Evolutionary conservation across 1,140 invertebrate genomes (phyloP), one percentile per base, ranked within the genome.

Genomic region (Tetramorium parvispinum): DNA sequence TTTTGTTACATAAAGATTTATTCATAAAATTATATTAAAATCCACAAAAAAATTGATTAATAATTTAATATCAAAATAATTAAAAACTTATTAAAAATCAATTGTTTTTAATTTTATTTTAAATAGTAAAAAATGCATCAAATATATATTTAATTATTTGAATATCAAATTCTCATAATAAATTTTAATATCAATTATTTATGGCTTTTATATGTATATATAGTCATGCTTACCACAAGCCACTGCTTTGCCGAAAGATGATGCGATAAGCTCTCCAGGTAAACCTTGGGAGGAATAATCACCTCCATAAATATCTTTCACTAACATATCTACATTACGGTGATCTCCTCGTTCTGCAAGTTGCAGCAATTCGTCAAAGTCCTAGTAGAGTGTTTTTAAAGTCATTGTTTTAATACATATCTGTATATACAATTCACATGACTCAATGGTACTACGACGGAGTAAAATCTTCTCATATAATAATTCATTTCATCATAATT

Each of bases 251-350:
- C 97, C 97, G 95, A 98, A 98, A 86, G 97, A 97, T 46, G 97
- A 97, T 37, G 97, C 97, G 89, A 98, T 97, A n/a, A 97, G 91
- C 91, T 97, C 97, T 43, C 96, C 96, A 40, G 96, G 94, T 32
- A 98, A 94, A 13, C 96, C 96, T 85, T 97, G 95, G 0, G 88
- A 91, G 3, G 93, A 94, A 91, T 96, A 96, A 94, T 96, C 96
- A 6, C 96, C 96, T 1, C 97, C 97, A 92, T 97, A 98, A 88
- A 98, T 98, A 91, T 98, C 97, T 92, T 96, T 96, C 0, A 98
- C 97, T 77, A 98, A 94, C 96, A 97, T 97, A 94, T 98, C 97
- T 55, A 97, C 96, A 88, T 97, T 96, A 76, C 97, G 95, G 89
- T 98, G 97, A 94, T 98, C 97, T 8, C 97, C 97, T 85, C 95